Conservation (phyloP, 2,888 invertebrate genomes). For the Luperina testacea region DNA sequence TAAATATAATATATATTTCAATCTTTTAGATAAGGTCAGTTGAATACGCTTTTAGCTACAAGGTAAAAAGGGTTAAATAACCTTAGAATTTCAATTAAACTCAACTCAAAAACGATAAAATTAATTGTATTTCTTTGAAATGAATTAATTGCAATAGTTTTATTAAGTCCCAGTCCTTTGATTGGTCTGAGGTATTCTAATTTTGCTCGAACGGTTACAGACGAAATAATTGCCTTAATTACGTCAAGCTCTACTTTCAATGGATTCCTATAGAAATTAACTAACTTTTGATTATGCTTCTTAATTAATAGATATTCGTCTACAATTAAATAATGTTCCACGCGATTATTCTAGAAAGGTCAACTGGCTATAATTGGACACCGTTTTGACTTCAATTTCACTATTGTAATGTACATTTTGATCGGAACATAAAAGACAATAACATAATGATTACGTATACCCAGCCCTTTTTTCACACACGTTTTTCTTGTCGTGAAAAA, state of each 20-base stretch:
- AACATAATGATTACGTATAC: not conserved
- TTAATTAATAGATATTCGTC: slow-evolving; percentile 19
- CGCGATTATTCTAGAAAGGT: slow-evolving; percentile 2
- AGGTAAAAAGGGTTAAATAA: slow-evolving; percentile 19
- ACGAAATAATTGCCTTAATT: slow-evolving; percentile 37
- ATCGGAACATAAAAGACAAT: not conserved
- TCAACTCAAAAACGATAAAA: slow-evolving; percentile 21
- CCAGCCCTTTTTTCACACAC: not conserved
- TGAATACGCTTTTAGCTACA: not conserved
- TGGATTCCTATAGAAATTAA: slow-evolving; percentile 31
- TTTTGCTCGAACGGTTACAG: slow-evolving; percentile 7
- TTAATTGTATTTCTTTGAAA: slow-evolving; percentile 38
- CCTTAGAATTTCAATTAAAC: slow-evolving; percentile 25
- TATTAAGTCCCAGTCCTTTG: not conserved
- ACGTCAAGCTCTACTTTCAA: slow-evolving; percentile 22
- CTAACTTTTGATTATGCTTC: slow-evolving; percentile 19
- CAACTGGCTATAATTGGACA: not conserved
- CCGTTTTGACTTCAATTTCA: not conserved
- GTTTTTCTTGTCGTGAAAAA: not conserved
- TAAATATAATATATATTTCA: not conserved
- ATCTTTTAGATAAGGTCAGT: not conserved
- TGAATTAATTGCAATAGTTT: slow-evolving; percentile 37
- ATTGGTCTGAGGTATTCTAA: slow-evolving; percentile 19
- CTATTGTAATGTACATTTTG: not conserved
- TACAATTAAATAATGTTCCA: not conserved